These are phyloP conservation scores for Drosophila tanythrix DNA, from an alignment of 2,888 invertebrate genomes.

Conservation along the genomic window DNA sequence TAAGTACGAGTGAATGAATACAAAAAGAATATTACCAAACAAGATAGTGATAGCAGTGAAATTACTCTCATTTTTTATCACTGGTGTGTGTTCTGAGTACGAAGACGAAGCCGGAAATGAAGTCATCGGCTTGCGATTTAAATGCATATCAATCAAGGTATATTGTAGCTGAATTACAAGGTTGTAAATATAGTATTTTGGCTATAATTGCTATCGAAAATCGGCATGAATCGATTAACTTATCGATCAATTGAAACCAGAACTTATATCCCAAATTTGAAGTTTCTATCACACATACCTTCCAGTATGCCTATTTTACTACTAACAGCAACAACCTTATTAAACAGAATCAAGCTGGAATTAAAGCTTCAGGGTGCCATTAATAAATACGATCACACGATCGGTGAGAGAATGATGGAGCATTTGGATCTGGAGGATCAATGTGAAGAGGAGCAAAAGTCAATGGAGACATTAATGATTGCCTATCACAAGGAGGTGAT, in stretches of 20 bases:
- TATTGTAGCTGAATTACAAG: no score
- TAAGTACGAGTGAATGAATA: slow-evolving; percentile 34
- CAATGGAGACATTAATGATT: slow-evolving; percentile 68
- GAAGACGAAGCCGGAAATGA: background rate
- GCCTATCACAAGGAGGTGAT: slow-evolving; percentile 64
- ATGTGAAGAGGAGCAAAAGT: slow-evolving; percentile 50
- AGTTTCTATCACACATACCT: background rate
- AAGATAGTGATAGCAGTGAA: background rate
- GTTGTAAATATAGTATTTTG: background rate
- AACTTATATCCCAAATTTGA: background rate
- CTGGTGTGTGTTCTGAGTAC: background rate
- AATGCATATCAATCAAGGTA: no score
- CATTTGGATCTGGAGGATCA: slow-evolving; percentile 63
- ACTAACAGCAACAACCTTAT: background rate
- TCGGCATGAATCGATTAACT: no score
- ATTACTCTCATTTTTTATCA: background rate
- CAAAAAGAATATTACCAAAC: background rate
- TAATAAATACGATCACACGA: slow-evolving; percentile 80
- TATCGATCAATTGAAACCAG: background rate
- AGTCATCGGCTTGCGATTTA: background rate
- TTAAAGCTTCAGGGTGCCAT: slow-evolving; percentile 75
- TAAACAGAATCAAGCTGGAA: slow-evolving; percentile 76
- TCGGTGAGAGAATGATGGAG: slow-evolving; percentile 78
- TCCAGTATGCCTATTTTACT: background rate
- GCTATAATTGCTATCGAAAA: background rate